Base-by-base conservation (phyloP, 2,113 vertebrate genomes). In the Prionailurus bengalensis region DNA sequence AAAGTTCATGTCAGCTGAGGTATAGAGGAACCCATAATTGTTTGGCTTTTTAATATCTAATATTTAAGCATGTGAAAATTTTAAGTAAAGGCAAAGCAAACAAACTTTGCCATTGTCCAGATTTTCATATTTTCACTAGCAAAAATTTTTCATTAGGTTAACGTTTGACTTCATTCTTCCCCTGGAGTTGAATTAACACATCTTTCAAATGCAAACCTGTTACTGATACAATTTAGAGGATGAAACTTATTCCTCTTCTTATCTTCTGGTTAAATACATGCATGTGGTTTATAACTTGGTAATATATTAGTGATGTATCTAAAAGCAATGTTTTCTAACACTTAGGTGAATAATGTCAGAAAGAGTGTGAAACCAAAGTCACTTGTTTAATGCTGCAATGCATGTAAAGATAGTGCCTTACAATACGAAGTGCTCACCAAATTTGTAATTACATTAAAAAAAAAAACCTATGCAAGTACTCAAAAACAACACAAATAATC, bases 251-350 rank as follows among this genome's bases (percentile, higher is more conserved):
- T 93, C 15, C 36, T 93, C 83, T 31, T 58, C 68, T 42, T 58
- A 65, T n/a, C 76, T 81, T 74, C 84, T 83, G 12, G 70, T 33
- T 79, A 79, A 92, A 89, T 61, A 68, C 31, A 31, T 17, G 21
- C 7, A 83, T 91, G 66, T 71, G 6, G 14, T 70, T 82, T 91
- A 82, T n/a, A 81, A 81, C n/a, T 42, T 88, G 48, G 19, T n/a
- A 48, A 61, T 29, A 51, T 25, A 70, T 3, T 84, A 45, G 83
- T 84, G 58, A 92, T 23, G 0, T 7, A 76, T 27, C 29, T n/a
- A 96, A 92, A 91, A 92, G 79, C 33, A 78, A 13, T 42, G 39
- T 48, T 78, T 93, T 81, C 65, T 90, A 93, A 82, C 66, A 70
- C 17, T 61, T 51, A 31, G 10, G 33, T 45, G n/a, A 76, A 45